Evolutionary conservation across 1,140 invertebrate species (phyloP), one percentile per base, ranked within the genome.

Genomic region (Piezodorus guildinii): DNA sequence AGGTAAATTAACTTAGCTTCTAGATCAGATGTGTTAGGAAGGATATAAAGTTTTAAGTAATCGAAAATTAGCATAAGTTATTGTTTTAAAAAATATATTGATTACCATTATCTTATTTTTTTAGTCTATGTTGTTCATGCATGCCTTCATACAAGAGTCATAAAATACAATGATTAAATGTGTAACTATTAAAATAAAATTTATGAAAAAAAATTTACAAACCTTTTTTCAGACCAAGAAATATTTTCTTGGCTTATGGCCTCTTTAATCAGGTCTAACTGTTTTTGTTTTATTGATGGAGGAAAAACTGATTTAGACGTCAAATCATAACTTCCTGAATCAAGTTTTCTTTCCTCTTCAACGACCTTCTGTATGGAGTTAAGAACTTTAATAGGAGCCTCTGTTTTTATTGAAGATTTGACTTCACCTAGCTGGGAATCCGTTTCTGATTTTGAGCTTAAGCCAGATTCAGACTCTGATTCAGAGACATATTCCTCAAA

Each of bases 241-340:
- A 70, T 72, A 71, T 71, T 73, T 9, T 69, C 60, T 65, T 71
- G 69, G 58, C 68, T 69, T 62, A 70, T 54, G 17, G 72, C 65
- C 51, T 74, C 65, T 63, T 66, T 71, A 15, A 69, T 54, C 65
- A 74, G 70, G 49, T 73, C 71, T 2, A 65, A 64, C 69, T 72
- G 71, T 69, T 67, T 76, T 67, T 54, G 68, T 70, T 71, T 73
- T 69, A 70, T 74, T 65, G 69, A 73, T 66, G 69, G 72, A 58
- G 72, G 68, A 68, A 61, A 71, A n/a, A 69, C 70, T 45, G 76
- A 75, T 66, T 73, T 73, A 68, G 73, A 75, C 71, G 71, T 66
- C 51, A 84, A 69, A 59, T 85, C 83, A 69, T 81, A 85, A 70
- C 80, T 78, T 66, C 83, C 84, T 9, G 84, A 86, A 76, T 86